Base-by-base conservation (phyloP, 2,113 vertebrate species). In the Thamnophis sirtalis region DNA sequence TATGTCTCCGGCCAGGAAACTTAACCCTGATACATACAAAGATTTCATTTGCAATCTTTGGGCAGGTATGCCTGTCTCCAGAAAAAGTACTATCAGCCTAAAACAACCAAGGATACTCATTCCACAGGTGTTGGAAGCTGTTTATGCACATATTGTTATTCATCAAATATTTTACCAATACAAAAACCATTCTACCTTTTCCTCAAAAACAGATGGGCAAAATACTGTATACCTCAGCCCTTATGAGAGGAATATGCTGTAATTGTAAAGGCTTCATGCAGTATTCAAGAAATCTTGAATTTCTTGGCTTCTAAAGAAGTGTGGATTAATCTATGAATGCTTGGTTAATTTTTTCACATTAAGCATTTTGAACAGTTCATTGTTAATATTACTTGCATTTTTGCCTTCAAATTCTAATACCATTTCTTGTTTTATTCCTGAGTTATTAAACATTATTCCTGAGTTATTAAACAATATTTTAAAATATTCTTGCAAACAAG, bases 351-450 rank as follows among this genome's bases (percentile, higher is more conserved):
- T 87, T 91, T 56, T 94, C 93, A 63, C 93, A 95, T 93, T 89
- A 89, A 95, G 80, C 28, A 92, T 94, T 94, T 93, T 89, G 94
- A 96, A 87, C 94, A 95, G 89, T 95, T 91, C 43, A 50, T 94
- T 93, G 54, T 95, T 87, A 95, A 95, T 95, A 95, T 93, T 96
- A 95, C 93, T 93, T 97, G 96, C 96, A 96, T 93, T 96, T 96
- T 94, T 96, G n/a, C 94, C 96, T 96, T 96, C 94, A 96, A 91
- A 88, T 96, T 80, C 96, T 96, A 93, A 93, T 96, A 95, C 95
- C 92, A 95, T 95, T 95, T 94, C 91, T 95, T 93, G 92, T 95
- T 95, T 94, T 86, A 96, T 97, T 96, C 94, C 92, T 97, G 93
- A 96, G 96, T 96, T 96, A 95, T 96, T 96, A 96, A 96, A 92